Base-by-base conservation (phyloP, 2,113 vertebrate species). In the Athene cunicularia region DNA sequence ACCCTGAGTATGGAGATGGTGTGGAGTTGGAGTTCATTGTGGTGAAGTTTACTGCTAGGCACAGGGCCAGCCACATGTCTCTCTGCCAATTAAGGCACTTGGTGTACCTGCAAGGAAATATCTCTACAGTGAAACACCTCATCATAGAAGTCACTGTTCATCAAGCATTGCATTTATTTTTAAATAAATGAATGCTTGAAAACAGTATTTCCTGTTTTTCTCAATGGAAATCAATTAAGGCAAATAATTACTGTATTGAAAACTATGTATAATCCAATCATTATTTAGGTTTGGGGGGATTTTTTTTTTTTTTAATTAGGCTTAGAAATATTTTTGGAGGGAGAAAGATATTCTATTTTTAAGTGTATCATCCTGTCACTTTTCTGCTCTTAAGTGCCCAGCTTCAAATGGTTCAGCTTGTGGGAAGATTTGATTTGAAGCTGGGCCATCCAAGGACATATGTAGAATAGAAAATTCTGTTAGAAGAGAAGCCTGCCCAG, bases 71-170 rank as follows among this genome's bases (percentile, higher is more conserved):
- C 11, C 74, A 80, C 32, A 59, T 0, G 1, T 53, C 27, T n/a
- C 30, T 52, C 23, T 74, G 55, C 68, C 47, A 76, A 37, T 79
- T 39, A 27, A 39, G 19, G 37, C 26, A 13, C 28, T 52, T 74
- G 0, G 0, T 50, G n/a, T 74, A 39, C 32, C 37, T 77, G 59
- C 2, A 0, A 91, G 37, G 35, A 59, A 60, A 14, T 49, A 56
- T 14, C 37, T 68, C 22, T 67, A 0, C 33, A 45, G 18, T 56
- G 55, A 80, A 91, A 76, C 14, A 49, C 32, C 33, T 89, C 39
- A n/a, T 43, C 53, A 67, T 17, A 89, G 16, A 79, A 81, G 22
- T 53, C 84, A 56, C 58, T 49, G 28, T 84, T 60, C 80, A 72
- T 53, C 6, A 14, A 89, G 59, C 41, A 59, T 55, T 81, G 39